A percentile compares a stretch with the other conserved stretches of the same genome.
Conservation (phyloP, 2,888 invertebrate species). For the Arrhopalites spinosus region DNA sequence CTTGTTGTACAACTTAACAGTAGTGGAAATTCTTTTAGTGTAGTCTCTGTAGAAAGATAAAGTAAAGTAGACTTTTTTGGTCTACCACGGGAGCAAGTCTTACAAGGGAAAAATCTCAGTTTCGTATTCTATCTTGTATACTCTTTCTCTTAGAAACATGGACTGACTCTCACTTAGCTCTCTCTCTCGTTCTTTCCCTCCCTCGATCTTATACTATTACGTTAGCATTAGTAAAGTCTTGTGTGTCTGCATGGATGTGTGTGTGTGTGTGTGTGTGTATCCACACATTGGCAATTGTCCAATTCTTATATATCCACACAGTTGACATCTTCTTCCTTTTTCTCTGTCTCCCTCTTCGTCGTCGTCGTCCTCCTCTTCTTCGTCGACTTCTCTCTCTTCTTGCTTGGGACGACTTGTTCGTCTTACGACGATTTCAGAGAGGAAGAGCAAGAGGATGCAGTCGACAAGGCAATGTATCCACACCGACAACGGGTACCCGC, state of each 20-base stretch:
- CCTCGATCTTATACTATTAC: background rate
- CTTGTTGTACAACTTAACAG: too few relatives aligned
- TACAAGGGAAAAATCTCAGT: too few relatives aligned
- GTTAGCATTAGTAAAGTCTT: background rate
- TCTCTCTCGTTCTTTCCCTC: background rate
- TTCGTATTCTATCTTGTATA: too few relatives aligned
- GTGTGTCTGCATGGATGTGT: background rate
- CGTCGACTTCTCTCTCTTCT: constrained; percentile 17
- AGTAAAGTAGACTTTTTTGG: too few relatives aligned
- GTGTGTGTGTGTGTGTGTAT: constrained; percentile 28
- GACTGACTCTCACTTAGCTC: background rate
- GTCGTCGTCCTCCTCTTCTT: constrained; percentile 19
- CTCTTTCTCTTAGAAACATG: too few relatives aligned
- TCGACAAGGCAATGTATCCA: constrained; percentile 11
- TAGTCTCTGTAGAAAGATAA: too few relatives aligned
- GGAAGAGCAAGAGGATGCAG: constrained; percentile 5
- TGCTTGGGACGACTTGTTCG: constrained; percentile 7
- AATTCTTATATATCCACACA: constrained; percentile 43
- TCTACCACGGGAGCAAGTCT: too few relatives aligned
- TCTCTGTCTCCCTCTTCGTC: background rate
- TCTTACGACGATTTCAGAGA: constrained; percentile 3
- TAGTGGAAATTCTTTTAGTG: too few relatives aligned
- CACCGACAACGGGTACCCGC: constrained; percentile 12
- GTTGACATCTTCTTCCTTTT: constrained; percentile 51
- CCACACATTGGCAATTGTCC: constrained; percentile 46